These are phyloP conservation scores for Sebastes cheni DNA, from an alignment of 2,797 vertebrate genomes.

Conservation along the genomic window DNA sequence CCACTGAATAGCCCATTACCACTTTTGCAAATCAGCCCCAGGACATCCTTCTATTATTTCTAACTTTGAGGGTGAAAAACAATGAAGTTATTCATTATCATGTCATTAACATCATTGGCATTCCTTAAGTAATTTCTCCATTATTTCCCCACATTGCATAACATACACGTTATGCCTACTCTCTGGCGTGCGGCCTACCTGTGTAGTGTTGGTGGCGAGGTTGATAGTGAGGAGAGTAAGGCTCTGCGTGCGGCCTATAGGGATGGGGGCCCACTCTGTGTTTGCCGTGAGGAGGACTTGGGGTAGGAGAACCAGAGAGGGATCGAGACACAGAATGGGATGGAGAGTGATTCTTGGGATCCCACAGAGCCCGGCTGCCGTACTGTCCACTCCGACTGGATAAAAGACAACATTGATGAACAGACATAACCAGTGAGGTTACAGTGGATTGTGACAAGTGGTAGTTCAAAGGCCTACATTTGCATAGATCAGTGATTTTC, in stretches of 20 bases:
- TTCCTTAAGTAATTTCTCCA: neutral
- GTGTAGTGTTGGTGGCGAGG: slow-evolving; percentile 8
- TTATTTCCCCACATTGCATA: no score
- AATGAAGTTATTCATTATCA: neutral
- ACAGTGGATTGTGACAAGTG: neutral
- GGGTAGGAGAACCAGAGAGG: slow-evolving; percentile 44
- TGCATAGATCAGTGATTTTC: neutral
- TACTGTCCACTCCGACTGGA: slow-evolving; percentile 45
- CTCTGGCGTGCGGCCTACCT: slow-evolving; percentile 38
- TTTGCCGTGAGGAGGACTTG: slow-evolving; percentile 43
- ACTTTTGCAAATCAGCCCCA: neutral
- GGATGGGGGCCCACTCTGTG: slow-evolving; percentile 2
- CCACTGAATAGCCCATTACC: neutral
- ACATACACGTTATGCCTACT: neutral
- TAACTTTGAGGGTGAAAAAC: neutral
- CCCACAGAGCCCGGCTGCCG: slow-evolving; percentile 37
- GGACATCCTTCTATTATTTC: neutral
- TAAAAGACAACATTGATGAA: neutral
- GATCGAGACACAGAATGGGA: slow-evolving; percentile 47
- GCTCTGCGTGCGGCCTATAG: slow-evolving; percentile 13
- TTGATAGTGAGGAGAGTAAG: slow-evolving; percentile 28
- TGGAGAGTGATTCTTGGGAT: slow-evolving; percentile 45
- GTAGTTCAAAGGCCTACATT: neutral
- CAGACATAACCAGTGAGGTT: neutral
- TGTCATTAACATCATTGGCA: neutral